A percentile compares a stretch with the other conserved stretches of the same genome.
phyloP scores from a whole-genome alignment of 2,888 invertebrate genomes.

The Lycaena phlaeas region DNA sequence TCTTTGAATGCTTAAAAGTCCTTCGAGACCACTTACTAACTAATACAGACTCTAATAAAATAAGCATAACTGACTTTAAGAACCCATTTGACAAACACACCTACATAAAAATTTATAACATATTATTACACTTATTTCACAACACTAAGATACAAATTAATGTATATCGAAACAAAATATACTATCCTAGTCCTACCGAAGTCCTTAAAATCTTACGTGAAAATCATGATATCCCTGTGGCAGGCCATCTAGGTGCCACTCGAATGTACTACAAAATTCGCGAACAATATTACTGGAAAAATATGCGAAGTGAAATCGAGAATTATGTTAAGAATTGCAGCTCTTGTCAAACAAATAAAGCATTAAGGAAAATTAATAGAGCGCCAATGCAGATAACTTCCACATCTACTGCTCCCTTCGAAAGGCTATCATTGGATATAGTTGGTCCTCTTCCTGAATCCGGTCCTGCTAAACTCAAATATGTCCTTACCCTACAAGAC shows the following conservation, averaged over 20 bases:
- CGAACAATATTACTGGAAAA: slow-evolving; percentile 13
- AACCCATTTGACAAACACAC: slow-evolving; percentile 12
- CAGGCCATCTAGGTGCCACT: slow-evolving; percentile 12
- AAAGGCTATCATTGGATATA: neutral
- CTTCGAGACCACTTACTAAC: neutral
- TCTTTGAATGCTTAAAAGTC: neutral
- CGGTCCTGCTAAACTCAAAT: neutral
- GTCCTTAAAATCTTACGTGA: slow-evolving; percentile 12
- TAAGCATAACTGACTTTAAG: slow-evolving; percentile 12
- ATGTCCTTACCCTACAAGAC: neutral
- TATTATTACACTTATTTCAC: slow-evolving; percentile 11
- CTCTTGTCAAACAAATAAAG: slow-evolving; percentile 2
- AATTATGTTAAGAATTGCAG: slow-evolving; percentile 5
- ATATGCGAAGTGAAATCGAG: slow-evolving; percentile 15
- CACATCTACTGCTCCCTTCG: neutral
- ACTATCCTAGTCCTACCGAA: slow-evolving; percentile 11
- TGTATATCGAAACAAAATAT: slow-evolving; percentile 8
- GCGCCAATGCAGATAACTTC: slow-evolving; percentile 2
- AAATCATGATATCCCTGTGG: slow-evolving; percentile 15
- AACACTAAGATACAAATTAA: slow-evolving; percentile 11
- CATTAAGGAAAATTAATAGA: neutral
- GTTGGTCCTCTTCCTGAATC: neutral
- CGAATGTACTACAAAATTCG: slow-evolving; percentile 11
- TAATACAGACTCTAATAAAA: neutral
- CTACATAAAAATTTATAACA: slow-evolving; percentile 10